phyloP scores from a whole-genome alignment of 1,140 invertebrate genomes.

The Campoletis sonorensis region DNA sequence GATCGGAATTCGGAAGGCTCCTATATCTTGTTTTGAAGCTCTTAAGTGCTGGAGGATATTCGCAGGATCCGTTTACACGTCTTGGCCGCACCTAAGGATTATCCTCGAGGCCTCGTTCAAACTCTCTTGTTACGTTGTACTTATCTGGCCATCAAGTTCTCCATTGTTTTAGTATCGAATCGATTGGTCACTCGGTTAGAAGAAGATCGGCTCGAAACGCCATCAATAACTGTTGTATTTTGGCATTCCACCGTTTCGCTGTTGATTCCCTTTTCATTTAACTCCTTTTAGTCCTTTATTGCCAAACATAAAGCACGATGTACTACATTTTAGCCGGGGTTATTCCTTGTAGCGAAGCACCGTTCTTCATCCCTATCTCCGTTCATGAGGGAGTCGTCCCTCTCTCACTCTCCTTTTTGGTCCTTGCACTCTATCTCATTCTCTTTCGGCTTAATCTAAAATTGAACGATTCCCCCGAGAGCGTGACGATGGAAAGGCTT shows the following conservation, averaged over 20 bases:
- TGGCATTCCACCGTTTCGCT: not conserved
- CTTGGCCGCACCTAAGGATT: not conserved
- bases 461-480: constrained; percentile 67
- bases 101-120: no score
- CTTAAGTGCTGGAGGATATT: not conserved
- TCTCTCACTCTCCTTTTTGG: not conserved
- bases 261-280: not conserved
- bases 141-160: no score
- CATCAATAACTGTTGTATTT: no score
- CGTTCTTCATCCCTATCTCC: constrained; percentile 12
- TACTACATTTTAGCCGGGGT: not conserved
- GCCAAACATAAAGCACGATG: not conserved
- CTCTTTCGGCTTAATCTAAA: constrained; percentile 58
- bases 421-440: constrained; percentile 22
- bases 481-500: constrained; percentile 34
- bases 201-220: no score
- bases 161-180: no score
- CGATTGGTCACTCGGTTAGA: no score
- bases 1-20: constrained; percentile 3
- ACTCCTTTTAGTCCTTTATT: not conserved
- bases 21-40: not conserved
- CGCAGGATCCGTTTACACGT: not conserved
- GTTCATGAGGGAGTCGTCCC: not conserved
- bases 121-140: no score
- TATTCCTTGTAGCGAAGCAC: not conserved